Conservation (phyloP, 2,888 invertebrate species). For the Temnothorax ravouxi region DNA sequence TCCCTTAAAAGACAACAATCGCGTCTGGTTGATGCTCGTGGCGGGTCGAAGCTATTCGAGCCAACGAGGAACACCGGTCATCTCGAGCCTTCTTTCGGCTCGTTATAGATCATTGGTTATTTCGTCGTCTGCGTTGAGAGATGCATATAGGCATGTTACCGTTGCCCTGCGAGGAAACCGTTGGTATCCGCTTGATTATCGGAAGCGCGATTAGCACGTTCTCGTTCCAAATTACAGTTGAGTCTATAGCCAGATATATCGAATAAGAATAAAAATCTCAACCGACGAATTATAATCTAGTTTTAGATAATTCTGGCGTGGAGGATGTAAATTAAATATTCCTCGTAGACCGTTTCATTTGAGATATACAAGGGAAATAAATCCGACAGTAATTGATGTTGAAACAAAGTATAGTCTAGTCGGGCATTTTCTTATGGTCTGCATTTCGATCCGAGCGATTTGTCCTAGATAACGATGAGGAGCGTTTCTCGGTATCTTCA, state of each 20-base stretch:
- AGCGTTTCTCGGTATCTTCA: constrained; percentile 18
- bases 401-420: not conserved
- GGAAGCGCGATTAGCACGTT: not conserved
- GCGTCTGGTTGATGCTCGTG: constrained; percentile 58
- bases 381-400: not conserved
- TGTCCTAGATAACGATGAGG: constrained; percentile 38
- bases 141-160: not conserved
- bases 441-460: constrained; percentile 64
- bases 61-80: constrained; percentile 15
- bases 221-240: not conserved
- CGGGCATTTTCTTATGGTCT: constrained; percentile 64
- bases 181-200: constrained; percentile 36
- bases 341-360: not conserved
- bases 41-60: constrained; percentile 32
- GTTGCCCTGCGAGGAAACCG: not conserved
- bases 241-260: not conserved
- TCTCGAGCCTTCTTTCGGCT: constrained; percentile 1
- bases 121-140: constrained; percentile 21
- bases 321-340: constrained; percentile 9
- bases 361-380: not conserved
- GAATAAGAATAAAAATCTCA: not conserved
- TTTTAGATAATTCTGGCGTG: constrained; percentile 7
- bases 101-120: constrained; percentile 28
- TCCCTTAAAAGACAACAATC: constrained; percentile 71
- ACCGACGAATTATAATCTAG: not conserved